phyloP scores from a whole-genome alignment of 2,797 vertebrate genomes.

The Tympanoctomys barrerae region DNA sequence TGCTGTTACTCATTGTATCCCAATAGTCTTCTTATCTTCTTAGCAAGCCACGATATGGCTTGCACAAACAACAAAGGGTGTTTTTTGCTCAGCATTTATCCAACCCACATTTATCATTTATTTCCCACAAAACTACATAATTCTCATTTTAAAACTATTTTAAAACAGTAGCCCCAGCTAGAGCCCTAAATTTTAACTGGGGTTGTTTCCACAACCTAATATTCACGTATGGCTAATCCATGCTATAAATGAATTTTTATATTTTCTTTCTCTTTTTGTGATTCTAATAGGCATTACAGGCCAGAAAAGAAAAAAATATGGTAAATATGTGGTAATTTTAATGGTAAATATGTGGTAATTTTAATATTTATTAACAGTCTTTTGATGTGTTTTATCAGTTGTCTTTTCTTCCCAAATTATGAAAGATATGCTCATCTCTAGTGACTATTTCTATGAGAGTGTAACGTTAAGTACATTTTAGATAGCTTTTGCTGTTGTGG shows the following conservation, averaged over 20 bases:
- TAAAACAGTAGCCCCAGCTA: constrained; percentile 15
- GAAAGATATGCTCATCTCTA: neutral
- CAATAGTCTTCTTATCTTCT: neutral
- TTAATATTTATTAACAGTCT: neutral
- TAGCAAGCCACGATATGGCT: neutral
- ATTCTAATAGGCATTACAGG: neutral
- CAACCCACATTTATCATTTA: neutral
- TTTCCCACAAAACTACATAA: constrained; percentile 46
- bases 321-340: neutral
- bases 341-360: neutral
- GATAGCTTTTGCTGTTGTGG: neutral
- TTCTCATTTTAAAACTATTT: constrained; percentile 19
- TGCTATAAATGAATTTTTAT: constrained; percentile 18
- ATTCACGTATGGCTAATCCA: neutral
- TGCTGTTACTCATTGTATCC: neutral
- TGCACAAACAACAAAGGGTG: neutral
- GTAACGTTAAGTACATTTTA: neutral
- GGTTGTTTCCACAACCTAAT: neutral
- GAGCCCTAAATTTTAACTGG: neutral
- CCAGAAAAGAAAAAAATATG: constrained; percentile 15
- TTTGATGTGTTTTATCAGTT: neutral
- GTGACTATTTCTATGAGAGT: neutral
- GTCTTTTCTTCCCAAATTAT: constrained; percentile 29
- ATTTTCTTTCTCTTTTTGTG: neutral
- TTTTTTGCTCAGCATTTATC: constrained; percentile 19